These are phyloP conservation scores for Bombylius major DNA, from an alignment of 2,888 invertebrate genomes.

Conservation along the genomic window DNA sequence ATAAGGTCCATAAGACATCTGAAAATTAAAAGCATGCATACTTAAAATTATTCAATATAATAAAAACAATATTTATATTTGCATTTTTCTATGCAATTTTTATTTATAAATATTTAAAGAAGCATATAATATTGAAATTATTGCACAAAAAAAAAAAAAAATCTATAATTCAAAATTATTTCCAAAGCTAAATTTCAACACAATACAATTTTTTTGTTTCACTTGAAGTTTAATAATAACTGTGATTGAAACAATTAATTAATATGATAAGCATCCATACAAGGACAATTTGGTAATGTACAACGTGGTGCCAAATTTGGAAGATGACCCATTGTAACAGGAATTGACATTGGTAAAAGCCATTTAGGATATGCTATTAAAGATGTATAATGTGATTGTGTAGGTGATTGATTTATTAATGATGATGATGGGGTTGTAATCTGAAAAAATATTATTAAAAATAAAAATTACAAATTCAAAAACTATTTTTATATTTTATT, in stretches of 20 bases:
- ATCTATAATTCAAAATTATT: too few relatives aligned
- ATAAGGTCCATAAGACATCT: too few relatives aligned
- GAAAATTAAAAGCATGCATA: too few relatives aligned
- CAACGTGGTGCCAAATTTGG: slow-evolving; percentile 38
- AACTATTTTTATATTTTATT: background rate
- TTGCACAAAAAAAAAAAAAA: too few relatives aligned
- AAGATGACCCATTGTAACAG: slow-evolving; percentile 34
- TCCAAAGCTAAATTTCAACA: too few relatives aligned
- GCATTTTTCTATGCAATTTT: too few relatives aligned
- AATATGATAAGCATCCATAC: slow-evolving; percentile 29
- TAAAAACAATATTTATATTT: too few relatives aligned
- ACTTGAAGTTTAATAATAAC: too few relatives aligned
- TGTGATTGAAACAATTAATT: slow-evolving; percentile 11
- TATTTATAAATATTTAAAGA: too few relatives aligned
- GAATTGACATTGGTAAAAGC: slow-evolving; percentile 34
- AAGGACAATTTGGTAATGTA: slow-evolving; percentile 36
- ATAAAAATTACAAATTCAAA: background rate
- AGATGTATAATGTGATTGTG: slow-evolving; percentile 16
- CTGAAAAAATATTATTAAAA: background rate
- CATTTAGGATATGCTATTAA: slow-evolving; percentile 35
- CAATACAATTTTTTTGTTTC: too few relatives aligned
- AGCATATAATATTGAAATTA: too few relatives aligned
- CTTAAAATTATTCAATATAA: too few relatives aligned
- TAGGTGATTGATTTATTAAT: background rate
- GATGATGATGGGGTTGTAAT: background rate